A percentile compares a stretch with the other conserved stretches of the same genome.
These are phyloP conservation scores for Scolopax rusticola DNA, from an alignment of 2,797 vertebrate genomes.

Conservation along the genomic window DNA sequence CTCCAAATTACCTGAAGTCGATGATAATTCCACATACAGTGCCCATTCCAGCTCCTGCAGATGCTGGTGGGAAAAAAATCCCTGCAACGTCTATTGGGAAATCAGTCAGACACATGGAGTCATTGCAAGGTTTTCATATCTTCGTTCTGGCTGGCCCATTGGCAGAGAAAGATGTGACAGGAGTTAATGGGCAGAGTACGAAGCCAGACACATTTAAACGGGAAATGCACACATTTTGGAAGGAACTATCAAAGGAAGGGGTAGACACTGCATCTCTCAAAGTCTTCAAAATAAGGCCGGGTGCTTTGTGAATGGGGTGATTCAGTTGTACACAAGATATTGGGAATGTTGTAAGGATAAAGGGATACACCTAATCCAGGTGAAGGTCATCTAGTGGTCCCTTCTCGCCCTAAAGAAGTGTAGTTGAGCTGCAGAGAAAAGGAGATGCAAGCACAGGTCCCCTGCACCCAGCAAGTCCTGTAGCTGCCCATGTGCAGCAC, in stretches of 20 bases:
- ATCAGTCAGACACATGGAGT: background rate
- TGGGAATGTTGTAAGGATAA: background rate
- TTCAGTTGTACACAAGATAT: background rate
- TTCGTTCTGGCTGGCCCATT: background rate
- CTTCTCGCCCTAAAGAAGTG: background rate
- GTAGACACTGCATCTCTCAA: background rate
- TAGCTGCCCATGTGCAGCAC: background rate
- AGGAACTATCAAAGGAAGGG: background rate
- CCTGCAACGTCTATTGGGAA: background rate
- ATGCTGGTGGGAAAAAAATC: background rate
- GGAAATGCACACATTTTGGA: background rate
- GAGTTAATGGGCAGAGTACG: background rate
- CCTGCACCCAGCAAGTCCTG: accelerated
- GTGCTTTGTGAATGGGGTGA: background rate
- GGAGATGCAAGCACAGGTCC: background rate
- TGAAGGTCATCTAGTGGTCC: background rate
- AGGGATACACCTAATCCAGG: background rate
- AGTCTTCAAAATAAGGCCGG: background rate
- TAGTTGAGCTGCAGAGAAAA: background rate
- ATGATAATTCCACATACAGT: background rate
- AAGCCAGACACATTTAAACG: background rate
- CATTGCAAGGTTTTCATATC: background rate
- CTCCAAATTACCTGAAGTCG: background rate
- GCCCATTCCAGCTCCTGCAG: background rate
- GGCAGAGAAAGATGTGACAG: background rate